phyloP scores from a whole-genome alignment of 1,140 invertebrate genomes.

The Anoplolepis gracilipes region DNA sequence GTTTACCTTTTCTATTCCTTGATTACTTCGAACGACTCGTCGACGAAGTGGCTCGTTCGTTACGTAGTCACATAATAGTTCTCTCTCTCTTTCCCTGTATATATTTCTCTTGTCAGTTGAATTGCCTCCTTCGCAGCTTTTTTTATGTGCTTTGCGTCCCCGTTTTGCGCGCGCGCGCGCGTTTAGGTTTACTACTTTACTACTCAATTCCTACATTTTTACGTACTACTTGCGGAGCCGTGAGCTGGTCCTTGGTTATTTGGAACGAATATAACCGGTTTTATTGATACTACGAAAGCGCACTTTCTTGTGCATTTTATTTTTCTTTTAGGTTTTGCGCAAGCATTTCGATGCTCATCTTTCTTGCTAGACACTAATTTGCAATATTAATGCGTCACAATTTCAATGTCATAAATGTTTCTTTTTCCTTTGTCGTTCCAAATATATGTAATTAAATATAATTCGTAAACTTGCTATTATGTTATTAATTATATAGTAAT shows the following conservation, averaged over 20 bases:
- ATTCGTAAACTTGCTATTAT: background rate
- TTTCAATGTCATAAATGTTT: background rate
- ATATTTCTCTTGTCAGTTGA: background rate
- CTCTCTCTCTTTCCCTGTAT: background rate
- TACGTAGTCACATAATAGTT: slow-evolving; percentile 45
- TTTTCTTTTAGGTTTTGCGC: slow-evolving; percentile 6
- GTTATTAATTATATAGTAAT: background rate
- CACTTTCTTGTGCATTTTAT: slow-evolving; percentile 7
- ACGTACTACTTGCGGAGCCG: slow-evolving; percentile 36
- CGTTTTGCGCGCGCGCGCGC: slow-evolving; percentile 15
- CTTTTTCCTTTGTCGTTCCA: background rate
- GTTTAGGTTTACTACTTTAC: slow-evolving; percentile 39
- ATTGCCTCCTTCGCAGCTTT: slow-evolving; percentile 39
- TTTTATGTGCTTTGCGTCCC: slow-evolving; percentile 43
- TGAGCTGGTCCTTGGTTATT: slow-evolving; percentile 30
- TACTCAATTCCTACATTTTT: slow-evolving; percentile 27
- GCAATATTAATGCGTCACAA: background rate
- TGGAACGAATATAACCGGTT: slow-evolving; percentile 20
- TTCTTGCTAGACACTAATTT: slow-evolving; percentile 3
- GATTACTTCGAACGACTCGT: slow-evolving; percentile 41
- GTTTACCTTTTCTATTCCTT: slow-evolving; percentile 46
- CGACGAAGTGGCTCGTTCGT: slow-evolving; percentile 17
- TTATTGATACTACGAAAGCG: slow-evolving; percentile 43
- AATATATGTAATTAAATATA: background rate
- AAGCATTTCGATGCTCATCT: background rate